Conservation (phyloP, 2,797 vertebrate genomes). For the Chaenodraco wilsoni region DNA sequence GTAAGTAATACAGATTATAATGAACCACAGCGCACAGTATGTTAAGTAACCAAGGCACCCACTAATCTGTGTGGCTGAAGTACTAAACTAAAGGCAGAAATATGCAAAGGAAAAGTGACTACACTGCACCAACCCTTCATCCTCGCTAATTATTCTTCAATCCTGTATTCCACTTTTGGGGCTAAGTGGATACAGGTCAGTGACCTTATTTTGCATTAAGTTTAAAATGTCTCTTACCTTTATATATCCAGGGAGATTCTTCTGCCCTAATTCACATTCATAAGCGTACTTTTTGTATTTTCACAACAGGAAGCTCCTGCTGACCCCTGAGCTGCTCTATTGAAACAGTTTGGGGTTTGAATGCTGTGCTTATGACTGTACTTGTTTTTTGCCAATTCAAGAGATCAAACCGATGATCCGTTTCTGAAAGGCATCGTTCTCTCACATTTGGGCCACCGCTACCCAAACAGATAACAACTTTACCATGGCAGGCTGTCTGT, state of each 20-base stretch:
- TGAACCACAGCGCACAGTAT: background rate
- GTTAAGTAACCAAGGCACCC: background rate
- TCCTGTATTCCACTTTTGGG: constrained; percentile 8
- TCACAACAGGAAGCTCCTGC: constrained; percentile 28
- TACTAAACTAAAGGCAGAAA: background rate
- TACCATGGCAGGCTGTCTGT: background rate
- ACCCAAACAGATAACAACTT: constrained; percentile 9
- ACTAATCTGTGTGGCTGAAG: background rate
- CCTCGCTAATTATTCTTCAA: constrained; percentile 32
- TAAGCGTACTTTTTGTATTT: constrained; percentile 14
- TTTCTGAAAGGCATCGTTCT: constrained; percentile 30
- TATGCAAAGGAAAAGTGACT: constrained; percentile 8
- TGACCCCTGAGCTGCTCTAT: constrained; percentile 35
- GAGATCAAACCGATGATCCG: constrained; percentile 39
- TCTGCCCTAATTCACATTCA: constrained; percentile 44
- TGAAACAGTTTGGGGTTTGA: constrained; percentile 15
- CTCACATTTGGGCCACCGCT: constrained; percentile 39
- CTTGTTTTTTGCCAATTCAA: constrained; percentile 36
- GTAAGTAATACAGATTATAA: background rate
- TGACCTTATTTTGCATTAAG: constrained; percentile 43
- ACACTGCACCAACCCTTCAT: background rate
- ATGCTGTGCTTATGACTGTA: constrained; percentile 27
- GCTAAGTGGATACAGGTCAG: constrained; percentile 44
- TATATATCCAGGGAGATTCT: constrained; percentile 19
- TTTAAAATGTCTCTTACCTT: constrained; percentile 34